These are phyloP conservation scores for Zootoca vivipara DNA, from an alignment of 2,113 vertebrate species.

Conservation along the genomic window DNA sequence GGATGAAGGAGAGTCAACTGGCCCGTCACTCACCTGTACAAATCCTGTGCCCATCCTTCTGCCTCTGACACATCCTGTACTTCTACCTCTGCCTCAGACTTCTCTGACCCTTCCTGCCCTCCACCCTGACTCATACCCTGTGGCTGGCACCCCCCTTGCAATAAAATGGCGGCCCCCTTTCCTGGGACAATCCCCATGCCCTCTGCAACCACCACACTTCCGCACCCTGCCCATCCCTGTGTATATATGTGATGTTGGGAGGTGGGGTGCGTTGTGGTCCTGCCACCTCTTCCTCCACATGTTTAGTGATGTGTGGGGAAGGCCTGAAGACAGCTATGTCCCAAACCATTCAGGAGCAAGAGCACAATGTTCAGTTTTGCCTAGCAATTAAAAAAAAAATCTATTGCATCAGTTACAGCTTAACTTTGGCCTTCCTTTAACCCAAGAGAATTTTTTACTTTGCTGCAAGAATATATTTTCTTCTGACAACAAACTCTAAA, in stretches of 20 bases:
- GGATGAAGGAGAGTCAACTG: too few species aligned
- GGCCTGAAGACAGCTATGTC: not conserved
- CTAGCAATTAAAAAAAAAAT: not conserved
- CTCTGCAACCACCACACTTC: too few species aligned
- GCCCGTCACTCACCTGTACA: too few species aligned
- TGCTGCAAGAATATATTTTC: conserved; percentile 28
- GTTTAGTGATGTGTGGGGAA: not conserved
- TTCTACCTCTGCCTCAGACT: too few species aligned
- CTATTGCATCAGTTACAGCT: conserved; percentile 22
- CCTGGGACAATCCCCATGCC: too few species aligned
- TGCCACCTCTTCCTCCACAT: not conserved
- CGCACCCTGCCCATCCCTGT: too few species aligned
- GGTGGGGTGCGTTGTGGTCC: not conserved
- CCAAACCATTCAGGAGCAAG: conserved; percentile 4
- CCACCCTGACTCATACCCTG: too few species aligned
- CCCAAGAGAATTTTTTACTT: conserved; percentile 37
- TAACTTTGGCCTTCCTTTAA: conserved; percentile 27
- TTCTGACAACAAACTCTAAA: conserved; percentile 44
- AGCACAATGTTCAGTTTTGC: conserved; percentile 37
- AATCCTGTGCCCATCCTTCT: too few species aligned
- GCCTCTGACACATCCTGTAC: too few species aligned
- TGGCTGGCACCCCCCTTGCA: too few species aligned
- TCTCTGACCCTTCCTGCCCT: too few species aligned
- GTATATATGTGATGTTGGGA: not conserved
- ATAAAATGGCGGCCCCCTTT: too few species aligned